Evolutionary conservation across 1,140 invertebrate species (phyloP).

Genomic region (Listronotus oregonensis): DNA sequence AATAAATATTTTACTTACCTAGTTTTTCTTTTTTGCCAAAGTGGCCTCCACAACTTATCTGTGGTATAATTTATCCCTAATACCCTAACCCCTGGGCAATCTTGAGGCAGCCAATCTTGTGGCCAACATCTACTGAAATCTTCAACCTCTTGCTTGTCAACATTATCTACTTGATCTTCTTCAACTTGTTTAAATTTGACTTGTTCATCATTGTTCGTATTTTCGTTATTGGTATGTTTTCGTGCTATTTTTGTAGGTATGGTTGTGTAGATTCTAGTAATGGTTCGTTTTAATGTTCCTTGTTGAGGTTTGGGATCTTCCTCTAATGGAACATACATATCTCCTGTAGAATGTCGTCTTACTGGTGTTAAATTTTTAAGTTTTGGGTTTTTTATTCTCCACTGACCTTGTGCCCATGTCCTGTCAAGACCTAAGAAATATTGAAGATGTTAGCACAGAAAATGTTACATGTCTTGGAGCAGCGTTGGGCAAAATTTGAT

Average conservation of each 20-base stretch:
- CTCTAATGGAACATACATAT: constrained; percentile 36
- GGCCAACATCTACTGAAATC: constrained; percentile 69
- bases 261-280: constrained; percentile 38
- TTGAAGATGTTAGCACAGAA: too few relatives aligned
- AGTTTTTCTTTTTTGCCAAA: constrained; percentile 67
- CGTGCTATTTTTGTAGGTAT: constrained; percentile 40
- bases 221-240: constrained; percentile 23
- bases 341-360: constrained; percentile 33
- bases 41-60: constrained; percentile 69
- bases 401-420: constrained; percentile 64
- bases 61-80: constrained; percentile 75
- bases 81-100: constrained; percentile 68
- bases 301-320: constrained; percentile 21
- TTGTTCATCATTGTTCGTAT: neutral
- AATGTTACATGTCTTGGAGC: too few relatives aligned
- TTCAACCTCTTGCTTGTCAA: constrained; percentile 25
- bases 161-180: constrained; percentile 25
- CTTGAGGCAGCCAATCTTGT: constrained; percentile 68
- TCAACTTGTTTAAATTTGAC: constrained; percentile 4
- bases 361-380: constrained; percentile 51
- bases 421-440: constrained; percentile 54
- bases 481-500: too few relatives aligned
- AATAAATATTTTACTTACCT: constrained; percentile 56
- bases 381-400: constrained; percentile 54
- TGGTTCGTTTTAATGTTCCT: constrained; percentile 40